Evolutionary conservation across 2,797 vertebrate genomes (phyloP).

Genomic region (Sebastes aleutianus): DNA sequence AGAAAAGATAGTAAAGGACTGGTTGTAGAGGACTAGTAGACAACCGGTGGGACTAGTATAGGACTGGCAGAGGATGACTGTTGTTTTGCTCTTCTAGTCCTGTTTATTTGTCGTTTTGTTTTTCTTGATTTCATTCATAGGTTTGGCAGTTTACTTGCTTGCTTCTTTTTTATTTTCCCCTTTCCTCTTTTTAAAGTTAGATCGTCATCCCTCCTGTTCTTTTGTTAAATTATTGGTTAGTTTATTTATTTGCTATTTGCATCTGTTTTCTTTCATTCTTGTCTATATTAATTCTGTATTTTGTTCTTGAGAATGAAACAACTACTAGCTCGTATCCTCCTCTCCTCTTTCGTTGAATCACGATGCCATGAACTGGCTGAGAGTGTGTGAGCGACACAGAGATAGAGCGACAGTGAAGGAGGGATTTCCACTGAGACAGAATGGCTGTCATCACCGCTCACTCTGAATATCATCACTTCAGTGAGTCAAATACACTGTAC

Average conservation of each 20-base stretch:
- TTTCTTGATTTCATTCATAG: background rate
- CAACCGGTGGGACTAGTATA: background rate
- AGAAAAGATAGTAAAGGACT: background rate
- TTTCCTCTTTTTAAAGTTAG: background rate
- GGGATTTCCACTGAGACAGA: slow-evolving; percentile 59
- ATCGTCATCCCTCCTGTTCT: background rate
- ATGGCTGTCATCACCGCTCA: slow-evolving; percentile 54
- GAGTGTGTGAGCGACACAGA: slow-evolving; percentile 6
- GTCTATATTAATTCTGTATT: background rate
- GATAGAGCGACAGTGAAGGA: slow-evolving; percentile 21
- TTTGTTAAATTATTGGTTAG: background rate
- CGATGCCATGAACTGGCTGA: slow-evolving; percentile 22
- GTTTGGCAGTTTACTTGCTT: background rate
- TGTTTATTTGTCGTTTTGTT: background rate
- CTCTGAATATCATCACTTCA: slow-evolving; percentile 59
- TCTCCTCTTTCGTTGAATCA: background rate
- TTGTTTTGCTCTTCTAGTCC: background rate
- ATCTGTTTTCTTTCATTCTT: background rate
- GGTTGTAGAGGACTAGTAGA: background rate
- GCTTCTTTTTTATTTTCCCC: background rate
- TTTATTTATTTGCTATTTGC: background rate
- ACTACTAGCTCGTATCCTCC: background rate
- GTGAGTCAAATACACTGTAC: slow-evolving; percentile 50
- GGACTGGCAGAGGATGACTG: background rate
- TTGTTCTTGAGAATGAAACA: background rate